phyloP scores from a whole-genome alignment of 2,888 invertebrate genomes.

The Tachina grossa region DNA sequence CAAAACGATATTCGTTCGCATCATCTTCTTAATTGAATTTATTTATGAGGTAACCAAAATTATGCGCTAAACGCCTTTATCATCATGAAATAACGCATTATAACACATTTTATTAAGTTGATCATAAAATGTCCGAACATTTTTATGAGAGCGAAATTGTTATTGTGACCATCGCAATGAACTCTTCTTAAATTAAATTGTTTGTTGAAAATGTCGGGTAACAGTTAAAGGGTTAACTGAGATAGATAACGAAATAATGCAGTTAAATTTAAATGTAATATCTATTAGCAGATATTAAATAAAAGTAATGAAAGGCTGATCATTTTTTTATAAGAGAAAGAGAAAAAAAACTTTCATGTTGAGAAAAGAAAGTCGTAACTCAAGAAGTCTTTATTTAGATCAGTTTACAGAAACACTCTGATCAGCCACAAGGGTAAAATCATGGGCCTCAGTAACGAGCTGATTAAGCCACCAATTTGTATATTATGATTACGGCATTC shows the following conservation, averaged over 20 bases:
- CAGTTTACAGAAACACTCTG: too few species aligned
- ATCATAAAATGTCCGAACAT: conserved; percentile 23
- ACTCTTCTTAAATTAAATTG: conserved; percentile 13
- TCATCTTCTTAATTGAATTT: conserved; percentile 62
- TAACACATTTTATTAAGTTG: conserved; percentile 50
- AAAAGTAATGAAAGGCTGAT: background rate
- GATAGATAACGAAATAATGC: conserved; percentile 29
- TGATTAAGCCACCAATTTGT: too few species aligned
- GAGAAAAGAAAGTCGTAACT: too few species aligned
- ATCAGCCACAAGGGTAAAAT: too few species aligned
- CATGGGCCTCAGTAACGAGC: too few species aligned
- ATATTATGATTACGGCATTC: too few species aligned
- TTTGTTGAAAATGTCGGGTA: conserved; percentile 12
- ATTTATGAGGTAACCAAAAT: conserved; percentile 69
- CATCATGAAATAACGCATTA: conserved; percentile 52
- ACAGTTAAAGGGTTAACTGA: conserved; percentile 1
- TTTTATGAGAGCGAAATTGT: conserved; percentile 28
- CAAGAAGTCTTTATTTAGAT: too few species aligned
- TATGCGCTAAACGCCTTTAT: conserved; percentile 64
- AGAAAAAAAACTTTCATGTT: too few species aligned
- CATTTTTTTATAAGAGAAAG: too few species aligned
- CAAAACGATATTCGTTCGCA: background rate
- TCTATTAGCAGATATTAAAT: background rate
- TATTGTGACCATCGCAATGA: conserved; percentile 15
- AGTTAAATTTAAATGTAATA: conserved; percentile 12